phyloP scores from a whole-genome alignment of 2,113 vertebrate species.

The Sturnira hondurensis region DNA sequence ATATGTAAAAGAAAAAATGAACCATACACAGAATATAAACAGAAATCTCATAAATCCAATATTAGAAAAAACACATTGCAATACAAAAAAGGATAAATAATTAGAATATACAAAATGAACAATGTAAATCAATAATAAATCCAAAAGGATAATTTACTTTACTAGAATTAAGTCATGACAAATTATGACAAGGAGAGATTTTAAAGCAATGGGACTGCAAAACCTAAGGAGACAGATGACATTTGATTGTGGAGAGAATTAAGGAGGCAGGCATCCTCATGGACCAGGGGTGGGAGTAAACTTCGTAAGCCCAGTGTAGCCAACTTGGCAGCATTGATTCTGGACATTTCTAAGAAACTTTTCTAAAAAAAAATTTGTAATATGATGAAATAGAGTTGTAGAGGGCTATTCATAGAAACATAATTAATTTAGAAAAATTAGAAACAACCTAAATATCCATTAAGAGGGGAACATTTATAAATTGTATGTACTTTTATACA shows the following conservation, averaged over 20 bases:
- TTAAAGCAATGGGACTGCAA: not conserved
- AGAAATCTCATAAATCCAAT: not conserved
- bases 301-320: not conserved
- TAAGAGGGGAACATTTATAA: not conserved
- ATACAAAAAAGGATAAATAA: not conserved
- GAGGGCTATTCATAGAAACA: not conserved
- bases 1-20: not conserved
- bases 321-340: not conserved
- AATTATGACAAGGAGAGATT: not conserved
- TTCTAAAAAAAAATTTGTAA: not conserved
- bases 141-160: not conserved
- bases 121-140: not conserved
- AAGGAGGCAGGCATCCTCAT: accelerated
- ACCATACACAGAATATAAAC: not conserved
- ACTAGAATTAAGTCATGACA: not conserved
- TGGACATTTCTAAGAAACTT: not conserved
- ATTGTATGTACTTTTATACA: not conserved
- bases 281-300: not conserved
- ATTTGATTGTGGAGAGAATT: not conserved
- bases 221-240: not conserved
- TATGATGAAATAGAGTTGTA: not conserved
- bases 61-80: not conserved
- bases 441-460: not conserved
- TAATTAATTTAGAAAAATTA: not conserved
- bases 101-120: not conserved